Conservation (phyloP, 92 coral and sea anemone genomes). For the Anthopleura xanthogrammica region DNA sequence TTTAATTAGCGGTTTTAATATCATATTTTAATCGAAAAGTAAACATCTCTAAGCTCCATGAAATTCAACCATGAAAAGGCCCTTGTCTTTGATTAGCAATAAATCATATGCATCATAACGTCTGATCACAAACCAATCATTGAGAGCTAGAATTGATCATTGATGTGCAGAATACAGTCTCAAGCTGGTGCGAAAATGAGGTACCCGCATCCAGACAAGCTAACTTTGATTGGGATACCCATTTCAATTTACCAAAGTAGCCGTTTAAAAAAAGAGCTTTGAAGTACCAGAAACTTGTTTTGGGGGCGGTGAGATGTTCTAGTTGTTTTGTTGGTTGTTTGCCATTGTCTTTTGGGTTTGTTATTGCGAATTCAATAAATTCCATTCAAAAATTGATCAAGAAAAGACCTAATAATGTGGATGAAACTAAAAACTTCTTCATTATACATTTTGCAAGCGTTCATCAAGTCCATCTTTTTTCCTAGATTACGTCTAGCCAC, state of each 20-base stretch:
- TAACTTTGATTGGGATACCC: too few species aligned
- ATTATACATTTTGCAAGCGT: neutral
- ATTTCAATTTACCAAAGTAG: too few species aligned
- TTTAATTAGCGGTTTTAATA: conserved; percentile 37
- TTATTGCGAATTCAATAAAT: neutral
- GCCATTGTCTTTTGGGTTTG: neutral
- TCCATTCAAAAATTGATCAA: neutral
- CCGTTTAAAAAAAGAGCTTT: too few species aligned
- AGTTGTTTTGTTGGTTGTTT: neutral
- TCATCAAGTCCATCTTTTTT: neutral
- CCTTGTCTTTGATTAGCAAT: conserved; percentile 1
- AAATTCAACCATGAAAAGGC: conserved; percentile 19
- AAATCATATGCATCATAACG: conserved; percentile 11
- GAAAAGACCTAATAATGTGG: neutral
- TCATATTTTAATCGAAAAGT: conserved; percentile 26
- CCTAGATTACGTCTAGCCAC: neutral
- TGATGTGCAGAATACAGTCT: neutral
- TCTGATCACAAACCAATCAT: conserved; percentile 11
- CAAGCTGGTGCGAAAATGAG: neutral
- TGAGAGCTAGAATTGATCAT: neutral
- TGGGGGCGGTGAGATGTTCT: neutral
- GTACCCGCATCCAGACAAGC: neutral
- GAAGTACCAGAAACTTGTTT: neutral
- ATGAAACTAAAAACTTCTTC: neutral
- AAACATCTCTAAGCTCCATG: conserved; percentile 28